Percentiles rank a stretch among this genome's conserved stretches.
phyloP scores from a whole-genome alignment of 92 coral and sea anemone species.

The Ricordea florida region DNA sequence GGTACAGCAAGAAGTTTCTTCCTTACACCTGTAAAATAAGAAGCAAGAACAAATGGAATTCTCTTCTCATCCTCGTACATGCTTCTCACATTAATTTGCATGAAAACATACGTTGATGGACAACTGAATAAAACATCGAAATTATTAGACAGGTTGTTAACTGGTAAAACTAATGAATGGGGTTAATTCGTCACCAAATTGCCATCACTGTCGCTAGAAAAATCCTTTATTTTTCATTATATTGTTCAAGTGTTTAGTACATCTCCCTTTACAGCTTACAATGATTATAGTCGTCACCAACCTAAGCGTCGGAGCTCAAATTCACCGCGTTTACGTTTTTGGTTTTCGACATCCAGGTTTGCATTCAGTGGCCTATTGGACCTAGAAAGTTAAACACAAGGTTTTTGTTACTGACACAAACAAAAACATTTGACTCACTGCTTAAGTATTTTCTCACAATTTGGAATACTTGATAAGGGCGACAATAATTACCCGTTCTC shows the following conservation, averaged over 20 bases:
- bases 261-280: not conserved
- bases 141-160: too few species aligned
- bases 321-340: conserved; percentile 56
- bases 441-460: not conserved
- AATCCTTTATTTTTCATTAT: too few species aligned
- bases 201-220: too few species aligned
- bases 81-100: too few species aligned
- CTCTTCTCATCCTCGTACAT: too few species aligned
- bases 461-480: too few species aligned
- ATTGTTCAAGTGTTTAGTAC: too few species aligned
- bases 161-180: too few species aligned
- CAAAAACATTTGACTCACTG: not conserved
- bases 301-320: conserved; percentile 67
- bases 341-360: conserved; percentile 76
- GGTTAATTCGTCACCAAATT: too few species aligned
- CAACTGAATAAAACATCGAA: not conserved
- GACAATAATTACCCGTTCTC: too few species aligned
- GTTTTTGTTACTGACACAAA: not conserved
- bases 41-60: too few species aligned
- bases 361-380: conserved; percentile 74
- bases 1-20: conserved; percentile 73
- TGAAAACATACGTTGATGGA: not conserved
- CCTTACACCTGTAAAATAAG: conserved; percentile 29
- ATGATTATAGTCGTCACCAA: conserved; percentile 1
- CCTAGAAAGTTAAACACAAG: not conserved